Evolutionary conservation across 2,113 vertebrate genomes (phyloP), one percentile per base, ranked within the genome.

Genomic region (Taxidea taxus): DNA sequence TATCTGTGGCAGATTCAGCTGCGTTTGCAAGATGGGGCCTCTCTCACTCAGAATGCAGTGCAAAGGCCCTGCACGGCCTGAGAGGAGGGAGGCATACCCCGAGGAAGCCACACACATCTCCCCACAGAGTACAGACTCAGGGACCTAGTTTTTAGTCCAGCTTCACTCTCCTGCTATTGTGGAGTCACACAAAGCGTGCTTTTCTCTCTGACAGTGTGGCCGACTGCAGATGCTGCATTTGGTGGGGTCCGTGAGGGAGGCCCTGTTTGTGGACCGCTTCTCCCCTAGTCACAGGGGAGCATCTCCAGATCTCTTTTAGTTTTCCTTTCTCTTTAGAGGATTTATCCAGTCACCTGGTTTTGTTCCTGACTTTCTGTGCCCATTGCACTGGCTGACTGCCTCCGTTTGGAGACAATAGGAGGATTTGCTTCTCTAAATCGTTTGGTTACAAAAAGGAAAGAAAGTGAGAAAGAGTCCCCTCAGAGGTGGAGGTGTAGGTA

Each of bases 41-140:
- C 3, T 3, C 1, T 37, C 64, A 1, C 21, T 8, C 8, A 0
- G 1, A 25, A 47, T 6, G 0, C 23, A 27, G 7, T 2, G 25
- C 16, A 66, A 44, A 42, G 74, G 21, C 1, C 3, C 16, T 39
- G 25, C 2, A 0, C 31, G 39, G 29, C 16, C n/a, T 6, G 9
- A 3, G 4, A 3, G 25, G 47, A 39, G 49, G 0, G 2, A 1
- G 9, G 11, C 0, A 0, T 5, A 2, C 18, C 27, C 34, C 2
- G 2, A 23, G 49, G 66, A 54, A n/a, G 47, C 37, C 5, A 6
- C 27, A 4, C 14, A 10, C 34, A 25, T 0, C 34, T 89, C 5
- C 56, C 64, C 31, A 27, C 0, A 14, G 27, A 18, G 12, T 1
- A 25, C 7, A 15, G 0, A 1, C 3, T 54, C 56, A 3, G 5